These are phyloP conservation scores for Montipora efflorescens DNA, from an alignment of 64 coral and sea anemone species.

Conservation along the genomic window DNA sequence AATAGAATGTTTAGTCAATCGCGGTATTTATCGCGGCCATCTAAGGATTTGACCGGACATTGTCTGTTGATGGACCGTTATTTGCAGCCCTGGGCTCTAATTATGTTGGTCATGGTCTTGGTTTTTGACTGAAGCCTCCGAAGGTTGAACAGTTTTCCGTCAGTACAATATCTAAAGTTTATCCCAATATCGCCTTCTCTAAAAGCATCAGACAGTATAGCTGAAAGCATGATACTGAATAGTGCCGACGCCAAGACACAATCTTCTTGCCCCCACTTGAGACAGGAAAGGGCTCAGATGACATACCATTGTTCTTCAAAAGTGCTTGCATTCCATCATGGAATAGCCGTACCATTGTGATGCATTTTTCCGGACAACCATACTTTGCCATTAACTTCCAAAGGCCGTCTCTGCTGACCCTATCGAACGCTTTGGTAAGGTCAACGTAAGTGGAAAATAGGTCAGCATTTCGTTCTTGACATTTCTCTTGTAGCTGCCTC, in stretches of 20 bases:
- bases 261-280: not conserved
- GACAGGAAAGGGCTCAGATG: too few relatives aligned
- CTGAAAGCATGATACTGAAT: not conserved
- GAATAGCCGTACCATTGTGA: not conserved
- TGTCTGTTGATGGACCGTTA: too few relatives aligned
- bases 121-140: not conserved
- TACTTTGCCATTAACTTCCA: constrained; percentile 2
- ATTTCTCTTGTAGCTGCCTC: constrained; percentile 5
- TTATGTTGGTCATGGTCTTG: not conserved
- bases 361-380: constrained; percentile 3
- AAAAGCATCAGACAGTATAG: constrained; percentile 9
- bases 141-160: constrained; percentile 5
- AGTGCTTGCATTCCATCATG: not conserved
- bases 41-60: too few relatives aligned
- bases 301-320: not conserved
- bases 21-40: too few relatives aligned
- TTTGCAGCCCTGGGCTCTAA: not conserved
- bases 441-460: not conserved
- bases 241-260: not conserved
- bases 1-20: too few relatives aligned
- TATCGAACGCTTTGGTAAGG: not conserved
- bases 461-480: not conserved
- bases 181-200: too few relatives aligned
- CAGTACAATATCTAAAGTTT: too few relatives aligned
- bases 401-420: not conserved